Base-by-base conservation (phyloP, 2,888 invertebrate species). In the Machimus atricapillus region DNA sequence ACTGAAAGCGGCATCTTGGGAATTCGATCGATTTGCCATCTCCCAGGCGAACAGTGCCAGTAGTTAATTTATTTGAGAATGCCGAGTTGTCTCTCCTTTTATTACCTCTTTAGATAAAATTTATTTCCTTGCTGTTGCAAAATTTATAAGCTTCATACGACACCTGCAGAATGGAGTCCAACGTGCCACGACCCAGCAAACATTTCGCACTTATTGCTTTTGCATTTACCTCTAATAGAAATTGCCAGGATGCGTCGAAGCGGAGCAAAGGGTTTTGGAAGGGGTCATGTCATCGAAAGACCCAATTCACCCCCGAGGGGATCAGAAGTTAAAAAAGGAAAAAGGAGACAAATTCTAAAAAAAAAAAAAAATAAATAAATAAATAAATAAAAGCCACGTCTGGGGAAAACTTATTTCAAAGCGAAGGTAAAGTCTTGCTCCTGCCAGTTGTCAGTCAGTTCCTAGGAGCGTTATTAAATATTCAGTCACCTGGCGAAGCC, bases 11-110 rank as follows among this genome's bases (percentile, higher is more conserved):
- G 85, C 85, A 85, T 74, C 85, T 85, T 74, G 85, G 85, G 85
- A 85, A 85, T 85, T 85, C 74, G 74, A 85, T 85, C 85, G 85
- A 85, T 74, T 74, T 85, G 74, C 66, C 27, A 46, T 85, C 37
- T 73, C 74, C 74, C 40, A 37, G 43, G 56, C 83, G 58, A 37
- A 66, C 73, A 73, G 74, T 73, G n/a, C 74, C 43, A 74, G 40
- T 43, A 85, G 85, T 85, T 85, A 85, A 85, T 85, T 85, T 85
- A 85, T 85, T 85, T 85, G 43, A 74, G 46, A 74, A 85, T 85
- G 46, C 85, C 74, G 37, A 74, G 85, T 73, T 74, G 73, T 85
- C 74, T 85, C 85, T 58, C 43, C 85, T 74, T 85, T 85, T 85
- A 85, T 85, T 85, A 85, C 85, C 85, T 85, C 31, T 85, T 85